Percentiles rank a stretch among this genome's conserved stretches.
These are phyloP conservation scores for Drosophila hydei DNA, from an alignment of 1,140 invertebrate species.

Conservation along the genomic window DNA sequence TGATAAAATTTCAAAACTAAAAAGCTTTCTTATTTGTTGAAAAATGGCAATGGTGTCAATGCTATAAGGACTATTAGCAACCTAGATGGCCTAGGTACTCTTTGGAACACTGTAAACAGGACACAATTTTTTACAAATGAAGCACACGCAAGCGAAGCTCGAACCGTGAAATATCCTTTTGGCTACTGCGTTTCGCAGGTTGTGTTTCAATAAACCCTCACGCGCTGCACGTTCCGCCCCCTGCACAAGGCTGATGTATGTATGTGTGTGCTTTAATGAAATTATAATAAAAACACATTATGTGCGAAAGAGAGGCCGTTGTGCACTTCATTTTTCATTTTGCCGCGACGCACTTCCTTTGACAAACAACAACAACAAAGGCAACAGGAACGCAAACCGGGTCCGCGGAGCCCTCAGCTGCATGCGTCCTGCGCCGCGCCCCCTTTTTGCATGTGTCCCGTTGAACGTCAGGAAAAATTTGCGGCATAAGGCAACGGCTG, in stretches of 20 bases:
- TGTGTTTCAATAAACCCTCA: neutral
- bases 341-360: conserved; percentile 70
- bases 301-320: conserved; percentile 25
- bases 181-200: neutral
- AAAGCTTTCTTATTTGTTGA: too few species aligned
- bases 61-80: too few species aligned
- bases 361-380: conserved; percentile 50
- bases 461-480: conserved; percentile 24
- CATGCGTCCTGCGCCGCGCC: neutral
- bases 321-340: conserved; percentile 81
- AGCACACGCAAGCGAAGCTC: neutral
- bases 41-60: too few species aligned
- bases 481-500: conserved; percentile 17
- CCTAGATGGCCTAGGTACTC: neutral
- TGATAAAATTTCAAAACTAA: too few species aligned
- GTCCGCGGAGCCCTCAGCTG: conserved; percentile 29
- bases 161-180: neutral
- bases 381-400: conserved; percentile 10
- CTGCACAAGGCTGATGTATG: neutral
- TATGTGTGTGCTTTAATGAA: conserved; percentile 45
- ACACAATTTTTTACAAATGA: neutral
- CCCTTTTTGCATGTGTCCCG: conserved; percentile 19
- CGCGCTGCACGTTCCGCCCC: neutral
- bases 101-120: neutral
- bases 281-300: conserved; percentile 70